Evolutionary conservation across 1,140 invertebrate genomes (phyloP).

Genomic region (Drosophila jambulina): DNA sequence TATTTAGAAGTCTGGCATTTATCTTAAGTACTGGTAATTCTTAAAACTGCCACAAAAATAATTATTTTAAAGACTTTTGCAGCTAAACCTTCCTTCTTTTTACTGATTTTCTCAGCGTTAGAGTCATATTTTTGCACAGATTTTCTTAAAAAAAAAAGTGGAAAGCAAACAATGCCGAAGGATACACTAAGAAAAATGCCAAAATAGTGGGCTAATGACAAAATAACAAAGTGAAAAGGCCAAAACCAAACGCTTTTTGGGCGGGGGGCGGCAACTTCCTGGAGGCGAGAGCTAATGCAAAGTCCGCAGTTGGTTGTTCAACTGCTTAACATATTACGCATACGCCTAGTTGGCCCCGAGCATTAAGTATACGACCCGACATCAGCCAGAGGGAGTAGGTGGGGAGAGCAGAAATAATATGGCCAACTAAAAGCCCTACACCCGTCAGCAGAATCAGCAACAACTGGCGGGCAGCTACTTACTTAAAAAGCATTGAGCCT

Average conservation of each 20-base stretch:
- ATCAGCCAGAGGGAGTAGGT: conserved; percentile 2
- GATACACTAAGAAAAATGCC: not conserved
- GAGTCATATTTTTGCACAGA: not conserved
- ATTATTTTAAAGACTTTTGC: no score
- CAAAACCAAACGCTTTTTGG: conserved; percentile 14
- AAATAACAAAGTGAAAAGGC: conserved; percentile 32
- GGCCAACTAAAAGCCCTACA: conserved; percentile 76
- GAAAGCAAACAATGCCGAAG: conserved; percentile 7
- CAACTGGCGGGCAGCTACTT: conserved; percentile 72
- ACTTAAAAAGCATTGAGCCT: conserved; percentile 83
- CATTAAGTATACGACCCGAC: conserved; percentile 64
- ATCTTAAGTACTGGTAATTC: not conserved
- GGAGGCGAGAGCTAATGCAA: conserved; percentile 37
- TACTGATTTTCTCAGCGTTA: not conserved
- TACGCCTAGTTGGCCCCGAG: conserved; percentile 44
- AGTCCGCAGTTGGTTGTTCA: conserved; percentile 29
- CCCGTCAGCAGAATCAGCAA: conserved; percentile 53
- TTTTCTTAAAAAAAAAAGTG: not conserved
- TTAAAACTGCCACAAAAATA: no score
- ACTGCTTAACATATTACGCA: conserved; percentile 57
- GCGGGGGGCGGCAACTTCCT: conserved; percentile 19
- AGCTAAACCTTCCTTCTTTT: not conserved
- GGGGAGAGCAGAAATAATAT: conserved; percentile 62
- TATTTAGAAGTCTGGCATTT: not conserved
- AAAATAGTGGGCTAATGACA: conserved; percentile 35